Conservation (phyloP, 2,888 invertebrate species). For the Drosophila pegasa region DNA sequence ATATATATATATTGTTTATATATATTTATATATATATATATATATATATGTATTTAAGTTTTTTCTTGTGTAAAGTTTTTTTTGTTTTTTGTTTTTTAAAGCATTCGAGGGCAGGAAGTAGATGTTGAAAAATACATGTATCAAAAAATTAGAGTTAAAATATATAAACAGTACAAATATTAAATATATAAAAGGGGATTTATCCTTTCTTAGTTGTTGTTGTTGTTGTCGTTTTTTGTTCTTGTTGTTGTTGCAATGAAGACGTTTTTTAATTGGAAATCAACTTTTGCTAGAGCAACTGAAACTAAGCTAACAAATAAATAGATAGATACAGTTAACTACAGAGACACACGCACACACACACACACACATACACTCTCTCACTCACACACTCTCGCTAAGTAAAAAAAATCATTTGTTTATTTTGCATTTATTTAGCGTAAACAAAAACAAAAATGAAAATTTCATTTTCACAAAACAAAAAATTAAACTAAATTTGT, state of each 20-base stretch:
- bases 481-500: slow-evolving; percentile 48
- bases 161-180: slow-evolving; percentile 56
- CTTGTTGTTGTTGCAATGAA: slow-evolving; percentile 46
- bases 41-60: slow-evolving; percentile 52
- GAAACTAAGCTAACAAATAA: neutral
- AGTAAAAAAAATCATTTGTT: slow-evolving; percentile 16
- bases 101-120: slow-evolving; percentile 81
- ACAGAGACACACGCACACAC: slow-evolving; percentile 1
- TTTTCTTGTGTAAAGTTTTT: slow-evolving; percentile 70
- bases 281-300: neutral
- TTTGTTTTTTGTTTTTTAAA: slow-evolving; percentile 47
- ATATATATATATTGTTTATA: slow-evolving; percentile 36
- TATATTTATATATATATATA: slow-evolving; percentile 10
- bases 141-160: slow-evolving; percentile 74
- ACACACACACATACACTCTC: neutral
- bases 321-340: slow-evolving; percentile 4
- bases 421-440: slow-evolving; percentile 14
- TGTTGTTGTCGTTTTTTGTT: slow-evolving; percentile 18
- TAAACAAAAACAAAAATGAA: slow-evolving; percentile 41
- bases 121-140: slow-evolving; percentile 80
- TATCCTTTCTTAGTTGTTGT: slow-evolving; percentile 19
- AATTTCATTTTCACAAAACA: slow-evolving; percentile 42
- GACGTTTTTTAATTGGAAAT: slow-evolving; percentile 34
- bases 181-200: slow-evolving; percentile 61
- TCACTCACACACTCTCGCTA: neutral